Evolutionary conservation across 2,113 vertebrate genomes (phyloP).

Genomic region (Oreochromis spilurus): DNA sequence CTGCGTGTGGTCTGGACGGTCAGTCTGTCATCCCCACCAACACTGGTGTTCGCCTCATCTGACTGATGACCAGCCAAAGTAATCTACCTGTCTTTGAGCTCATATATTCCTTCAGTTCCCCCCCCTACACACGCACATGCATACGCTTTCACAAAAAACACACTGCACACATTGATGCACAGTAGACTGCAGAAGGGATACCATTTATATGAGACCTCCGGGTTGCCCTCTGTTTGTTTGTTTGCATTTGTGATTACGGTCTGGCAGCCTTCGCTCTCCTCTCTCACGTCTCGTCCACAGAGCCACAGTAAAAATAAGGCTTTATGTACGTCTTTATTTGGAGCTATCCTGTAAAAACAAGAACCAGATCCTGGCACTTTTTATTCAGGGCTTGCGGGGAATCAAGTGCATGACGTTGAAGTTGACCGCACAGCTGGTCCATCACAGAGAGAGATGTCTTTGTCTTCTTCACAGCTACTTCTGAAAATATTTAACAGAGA

Average conservation of each 20-base stretch:
- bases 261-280: conserved; percentile 47
- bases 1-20: conserved; percentile 46
- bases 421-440: background rate
- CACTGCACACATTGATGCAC: conserved; percentile 64
- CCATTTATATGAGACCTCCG: conserved; percentile 63
- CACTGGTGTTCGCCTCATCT: background rate
- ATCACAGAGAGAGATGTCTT: conserved; percentile 13
- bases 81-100: conserved; percentile 54
- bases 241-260: conserved; percentile 68
- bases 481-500: background rate
- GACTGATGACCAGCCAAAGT: conserved; percentile 61
- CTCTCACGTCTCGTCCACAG: conserved; percentile 41
- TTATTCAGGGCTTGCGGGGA: conserved; percentile 7
- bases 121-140: background rate
- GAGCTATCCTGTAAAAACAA: conserved; percentile 48
- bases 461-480: background rate
- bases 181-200: conserved; percentile 44
- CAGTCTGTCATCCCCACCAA: conserved; percentile 42
- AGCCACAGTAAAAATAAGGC: conserved; percentile 34
- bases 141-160: conserved; percentile 3
- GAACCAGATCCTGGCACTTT: conserved; percentile 26
- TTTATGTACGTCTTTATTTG: conserved; percentile 55
- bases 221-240: conserved; percentile 58
- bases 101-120: conserved; percentile 3
- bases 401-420: background rate